Evolutionary conservation across 1,140 invertebrate species (phyloP), one percentile per base, ranked within the genome.

Genomic region (Lepidotrigona ventralis): DNA sequence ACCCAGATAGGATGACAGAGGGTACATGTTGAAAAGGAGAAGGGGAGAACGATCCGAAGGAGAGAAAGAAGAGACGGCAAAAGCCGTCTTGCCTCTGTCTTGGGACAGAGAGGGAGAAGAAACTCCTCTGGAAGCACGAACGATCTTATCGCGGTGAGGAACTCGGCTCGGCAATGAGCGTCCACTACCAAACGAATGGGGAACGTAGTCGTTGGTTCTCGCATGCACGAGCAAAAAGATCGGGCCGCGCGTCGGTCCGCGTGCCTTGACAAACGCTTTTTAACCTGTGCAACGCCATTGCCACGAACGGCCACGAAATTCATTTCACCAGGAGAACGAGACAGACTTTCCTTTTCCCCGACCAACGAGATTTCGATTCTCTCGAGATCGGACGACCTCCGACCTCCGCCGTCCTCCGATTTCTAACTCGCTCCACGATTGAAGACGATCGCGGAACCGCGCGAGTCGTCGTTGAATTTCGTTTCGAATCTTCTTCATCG

Each of bases 1-100:
- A 89, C 86, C 86, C 83, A 90, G 91, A 92, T 92, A 90, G 91
- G 80, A 90, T 91, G 91, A 92, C 89, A 81, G 86, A 85, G 83
- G 84, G 87, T 91, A 83, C 86, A 88, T 80, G 86, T 23, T 78
- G 64, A 72, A 39, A 84, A 53, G 54, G 51, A 53, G 75, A 60
- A 26, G 70, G 26, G 70, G 68, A 71, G 84, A 11, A 21, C 19
- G 64, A 71, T 46, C 51, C n/a, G 17, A 46, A 46, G 15, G 39
- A 9, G 64, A 46, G 53, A 58, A 53, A 80, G 63, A 68, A 46
- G 70, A 56, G 15, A 2, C 63, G 23, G 64, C 19, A 17, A 63
- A 21, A 56, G 60, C 70, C 39, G 6, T 8, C 6, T 46, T 8
- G 39, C 23, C 33, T 33, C 33, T 33, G 33, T 33, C 33, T 33